Evolutionary conservation across 1,140 invertebrate genomes (phyloP), one percentile per base, ranked within the genome.

Genomic region (Phthorimaea operculella): DNA sequence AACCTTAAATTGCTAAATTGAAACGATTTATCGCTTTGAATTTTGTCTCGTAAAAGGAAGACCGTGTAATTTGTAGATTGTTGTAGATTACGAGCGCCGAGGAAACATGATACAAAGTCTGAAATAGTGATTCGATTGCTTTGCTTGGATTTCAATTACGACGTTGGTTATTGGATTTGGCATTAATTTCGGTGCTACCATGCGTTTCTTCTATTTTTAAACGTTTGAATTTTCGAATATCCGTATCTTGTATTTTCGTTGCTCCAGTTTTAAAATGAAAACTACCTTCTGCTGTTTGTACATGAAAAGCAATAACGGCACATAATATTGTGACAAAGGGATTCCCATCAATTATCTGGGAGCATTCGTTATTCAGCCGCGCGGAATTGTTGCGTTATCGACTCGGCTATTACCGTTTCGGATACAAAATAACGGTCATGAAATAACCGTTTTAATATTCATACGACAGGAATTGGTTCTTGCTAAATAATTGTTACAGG

Each of bases 1-100:
- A 64, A 66, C 74, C 72, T 76, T 72, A 74, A 72, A 77, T 70
- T 68, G 66, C 64, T 67, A 60, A 63, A 68, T 71, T 64, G 64
- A 72, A 54, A 62, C 63, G 64, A 67, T 65, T 71, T 63, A 39
- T 59, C 55, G 39, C 34, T 34, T 51, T 16, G 44, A 47, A 47
- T 9, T 39, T 47, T 14, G 44, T 17, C 16, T 16, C n/a, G n/a
- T 47, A 11, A 16, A 47, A 47, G 15, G n/a, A 47, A 15, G 44
- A 16, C 15, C 15, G 15, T 4, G 44, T 47, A 47, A 47, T 47
- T 47, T 47, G 44, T 47, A 16, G 14, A 17, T 47, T 47, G 11
- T 47, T 17, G 44, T 15, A n/a, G 44, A 14, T 47, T 47, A 47
- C n/a, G n/a, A 47, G 16, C 21, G 21, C 21, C 21, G 21, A 28